phyloP scores from a whole-genome alignment of 2,888 invertebrate genomes.

The Tetrapedia diversipes region DNA sequence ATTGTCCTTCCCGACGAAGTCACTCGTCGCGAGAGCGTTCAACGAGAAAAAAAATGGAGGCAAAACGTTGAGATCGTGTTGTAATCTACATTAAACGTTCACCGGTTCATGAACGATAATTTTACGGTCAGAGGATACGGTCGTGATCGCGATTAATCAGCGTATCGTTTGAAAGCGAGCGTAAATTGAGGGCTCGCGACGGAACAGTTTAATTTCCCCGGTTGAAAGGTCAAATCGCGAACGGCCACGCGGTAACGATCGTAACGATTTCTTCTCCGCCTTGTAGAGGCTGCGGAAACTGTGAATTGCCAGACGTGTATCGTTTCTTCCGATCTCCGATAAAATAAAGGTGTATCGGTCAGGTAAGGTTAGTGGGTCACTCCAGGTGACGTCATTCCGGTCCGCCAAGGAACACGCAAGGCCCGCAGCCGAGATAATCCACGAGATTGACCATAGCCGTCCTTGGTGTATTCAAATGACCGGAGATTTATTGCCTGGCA shows the following conservation, averaged over 20 bases:
- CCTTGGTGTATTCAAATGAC: constrained; percentile 66
- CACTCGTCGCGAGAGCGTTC: no score
- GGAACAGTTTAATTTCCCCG: background rate
- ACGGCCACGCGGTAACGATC: background rate
- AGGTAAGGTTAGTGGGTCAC: constrained; percentile 80
- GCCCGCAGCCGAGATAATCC: constrained; percentile 65
- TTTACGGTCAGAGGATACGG: constrained; percentile 14
- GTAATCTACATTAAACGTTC: background rate
- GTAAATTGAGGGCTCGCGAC: constrained; percentile 1
- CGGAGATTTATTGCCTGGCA: constrained; percentile 39
- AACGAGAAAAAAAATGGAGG: no score
- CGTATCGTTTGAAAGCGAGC: constrained; percentile 17
- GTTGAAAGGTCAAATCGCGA: constrained; percentile 32
- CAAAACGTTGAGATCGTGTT: background rate
- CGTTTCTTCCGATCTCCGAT: constrained; percentile 50
- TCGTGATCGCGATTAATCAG: constrained; percentile 16
- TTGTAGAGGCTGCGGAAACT: constrained; percentile 48
- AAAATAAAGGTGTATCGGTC: constrained; percentile 63
- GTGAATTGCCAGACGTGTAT: constrained; percentile 53
- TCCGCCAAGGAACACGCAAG: constrained; percentile 64
- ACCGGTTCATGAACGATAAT: background rate
- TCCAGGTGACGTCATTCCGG: constrained; percentile 74
- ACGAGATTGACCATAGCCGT: constrained; percentile 72
- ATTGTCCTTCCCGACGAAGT: no score
- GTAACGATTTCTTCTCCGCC: constrained; percentile 47